Evolutionary conservation across 1,140 invertebrate genomes (phyloP).

Genomic region (Cydia amplana): DNA sequence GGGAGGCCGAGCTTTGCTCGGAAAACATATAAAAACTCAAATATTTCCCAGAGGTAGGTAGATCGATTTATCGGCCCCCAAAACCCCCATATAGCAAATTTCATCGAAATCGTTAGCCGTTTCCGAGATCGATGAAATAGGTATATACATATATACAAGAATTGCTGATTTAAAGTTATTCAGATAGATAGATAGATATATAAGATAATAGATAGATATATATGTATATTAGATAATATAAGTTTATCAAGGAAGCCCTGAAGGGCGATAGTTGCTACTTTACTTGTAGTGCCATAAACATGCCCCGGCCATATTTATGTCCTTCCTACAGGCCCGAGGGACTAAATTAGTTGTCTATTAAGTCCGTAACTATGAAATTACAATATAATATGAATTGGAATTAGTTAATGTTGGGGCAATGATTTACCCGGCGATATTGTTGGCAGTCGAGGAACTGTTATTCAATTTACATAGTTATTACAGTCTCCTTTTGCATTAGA

Average conservation of each 20-base stretch:
- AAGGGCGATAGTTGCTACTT: slow-evolving; percentile 20
- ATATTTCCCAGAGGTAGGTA: too few species aligned
- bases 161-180: too few species aligned
- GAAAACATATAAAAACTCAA: too few species aligned
- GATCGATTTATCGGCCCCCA: too few species aligned
- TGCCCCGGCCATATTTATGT: slow-evolving; percentile 9
- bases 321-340: slow-evolving; percentile 22
- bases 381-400: slow-evolving; percentile 27
- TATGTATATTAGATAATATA: too few species aligned
- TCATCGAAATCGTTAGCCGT: too few species aligned
- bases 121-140: too few species aligned
- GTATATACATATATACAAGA: too few species aligned
- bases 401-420: slow-evolving; percentile 26
- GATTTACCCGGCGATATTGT: slow-evolving; percentile 12
- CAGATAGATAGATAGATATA: too few species aligned
- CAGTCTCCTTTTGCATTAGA: background rate
- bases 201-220: too few species aligned
- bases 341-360: slow-evolving; percentile 28
- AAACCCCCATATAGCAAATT: too few species aligned
- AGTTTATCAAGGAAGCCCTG: background rate
- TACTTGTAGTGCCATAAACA: slow-evolving; percentile 11
- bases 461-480: background rate
- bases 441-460: background rate
- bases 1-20: too few species aligned
- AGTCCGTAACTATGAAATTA: slow-evolving; percentile 27